Percentiles rank a stretch among this genome's conserved stretches.
phyloP scores from a whole-genome alignment of 2,888 invertebrate species.

The Cancer borealis region DNA sequence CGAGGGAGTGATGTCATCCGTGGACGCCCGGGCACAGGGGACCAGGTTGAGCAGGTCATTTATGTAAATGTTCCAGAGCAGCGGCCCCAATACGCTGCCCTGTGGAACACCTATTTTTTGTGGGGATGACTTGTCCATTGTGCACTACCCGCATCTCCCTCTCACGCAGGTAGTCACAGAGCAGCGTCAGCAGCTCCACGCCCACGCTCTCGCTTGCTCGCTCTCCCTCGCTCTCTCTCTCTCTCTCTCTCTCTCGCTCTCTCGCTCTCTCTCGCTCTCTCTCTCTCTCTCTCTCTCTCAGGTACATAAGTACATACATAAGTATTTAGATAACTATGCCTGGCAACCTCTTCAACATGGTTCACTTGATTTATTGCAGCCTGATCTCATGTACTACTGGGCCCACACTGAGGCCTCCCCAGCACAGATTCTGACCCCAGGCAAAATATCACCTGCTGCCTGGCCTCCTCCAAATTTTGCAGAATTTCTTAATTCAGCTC shows the following conservation, averaged over 20 bases:
- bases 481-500: conserved; percentile 78
- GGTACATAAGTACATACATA: background rate
- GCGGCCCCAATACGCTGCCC: no score
- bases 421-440: conserved; percentile 86
- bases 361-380: conserved; percentile 82
- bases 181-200: no score
- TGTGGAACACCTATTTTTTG: no score
- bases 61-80: no score
- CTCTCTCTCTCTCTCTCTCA: background rate
- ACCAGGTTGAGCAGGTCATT: no score
- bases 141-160: no score
- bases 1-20: no score
- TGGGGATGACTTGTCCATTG: no score
- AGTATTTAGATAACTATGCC: background rate
- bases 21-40: no score
- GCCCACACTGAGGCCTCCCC: conserved; percentile 88
- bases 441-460: conserved; percentile 86
- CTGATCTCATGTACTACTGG: conserved; percentile 95
- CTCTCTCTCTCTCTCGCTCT: conserved; percentile 27
- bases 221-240: background rate
- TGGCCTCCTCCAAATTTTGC: conserved; percentile 85
- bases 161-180: no score
- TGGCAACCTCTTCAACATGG: no score
- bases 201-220: background rate
- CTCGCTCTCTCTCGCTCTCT: conserved; percentile 13